phyloP scores from a whole-genome alignment of 1,140 invertebrate genomes.

The Probaryconus sp. region DNA sequence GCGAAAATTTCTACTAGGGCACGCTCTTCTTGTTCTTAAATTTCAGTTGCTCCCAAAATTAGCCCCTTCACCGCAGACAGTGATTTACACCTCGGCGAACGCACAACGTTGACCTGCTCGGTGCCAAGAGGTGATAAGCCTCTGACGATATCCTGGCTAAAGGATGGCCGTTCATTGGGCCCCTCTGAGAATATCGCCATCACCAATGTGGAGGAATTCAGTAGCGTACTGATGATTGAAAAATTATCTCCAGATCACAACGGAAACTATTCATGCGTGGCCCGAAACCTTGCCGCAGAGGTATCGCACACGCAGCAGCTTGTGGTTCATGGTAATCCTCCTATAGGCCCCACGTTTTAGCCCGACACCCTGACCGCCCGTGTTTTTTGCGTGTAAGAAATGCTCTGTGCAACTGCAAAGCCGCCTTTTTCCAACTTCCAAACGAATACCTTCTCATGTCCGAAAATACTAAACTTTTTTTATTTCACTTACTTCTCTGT shows the following conservation, averaged over 20 bases:
- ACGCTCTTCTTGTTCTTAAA: slow-evolving; percentile 69
- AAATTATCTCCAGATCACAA: slow-evolving; percentile 87
- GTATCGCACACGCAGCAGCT: slow-evolving; percentile 86
- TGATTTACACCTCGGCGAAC: slow-evolving; percentile 86
- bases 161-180: slow-evolving; percentile 84
- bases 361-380: slow-evolving; percentile 73
- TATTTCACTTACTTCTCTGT: not conserved
- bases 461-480: not conserved
- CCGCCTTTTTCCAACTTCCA: slow-evolving; percentile 20
- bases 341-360: slow-evolving; percentile 66
- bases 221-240: slow-evolving; percentile 88
- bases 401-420: slow-evolving; percentile 60
- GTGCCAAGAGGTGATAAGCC: slow-evolving; percentile 88
- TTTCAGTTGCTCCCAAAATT: slow-evolving; percentile 89
- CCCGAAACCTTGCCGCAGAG: slow-evolving; percentile 85
- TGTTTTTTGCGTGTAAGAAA: slow-evolving; percentile 59
- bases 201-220: slow-evolving; percentile 86
- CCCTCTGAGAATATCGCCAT: slow-evolving; percentile 81
- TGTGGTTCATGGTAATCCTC: slow-evolving; percentile 88
- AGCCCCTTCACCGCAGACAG: slow-evolving; percentile 86
- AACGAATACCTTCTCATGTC: not conserved
- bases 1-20: too few species aligned
- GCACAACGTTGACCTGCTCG: slow-evolving; percentile 86
- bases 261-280: slow-evolving; percentile 87
- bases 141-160: slow-evolving; percentile 86